Evolutionary conservation across 2,888 invertebrate species (phyloP), one percentile per base, ranked within the genome.

Genomic region (Cybosia mesomella): DNA sequence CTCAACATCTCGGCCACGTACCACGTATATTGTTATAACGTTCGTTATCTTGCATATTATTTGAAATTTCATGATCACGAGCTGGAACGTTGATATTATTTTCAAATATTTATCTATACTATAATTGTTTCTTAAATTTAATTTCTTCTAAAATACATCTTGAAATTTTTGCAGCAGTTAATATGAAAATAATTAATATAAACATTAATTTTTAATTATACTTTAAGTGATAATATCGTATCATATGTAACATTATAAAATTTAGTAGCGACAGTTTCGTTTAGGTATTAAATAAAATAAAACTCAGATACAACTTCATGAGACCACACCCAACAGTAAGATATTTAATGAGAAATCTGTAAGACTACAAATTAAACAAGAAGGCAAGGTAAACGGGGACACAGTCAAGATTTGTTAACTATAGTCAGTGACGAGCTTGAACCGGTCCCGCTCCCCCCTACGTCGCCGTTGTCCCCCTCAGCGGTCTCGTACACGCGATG

Each of bases 311-410:
- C 5, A 9, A 11, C 10, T 32, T 21, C 24, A 34, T 24, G n/a
- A 64, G 34, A 15, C 36, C 64, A 55, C 36, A 43, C 18, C 69
- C 66, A 71, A 71, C 43, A 71, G 59, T 58, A 62, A 75, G 73
- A 70, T 73, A 76, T 80, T 73, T 67, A 72, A 43, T 71, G 65
- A 55, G 71, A 77, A 75, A 83, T 76, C 76, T 66, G 68, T 72
- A 71, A 68, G 68, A 78, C 75, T 75, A 80, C 72, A 81, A 74
- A 80, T 78, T 81, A 84, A 83, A 83, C 80, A 85, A 74, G 69
- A 76, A 82, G 80, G 85, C 86, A 87, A 89, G 88, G 88, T 81
- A 87, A 93, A 92, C 86, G 90, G 85, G 91, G 90, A 89, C 91
- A 92, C 77, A 82, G 81, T 81, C 81, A 83, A 81, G 86, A 85